Base-by-base conservation (phyloP, 2,113 vertebrate genomes). In the Isurus oxyrinchus region DNA sequence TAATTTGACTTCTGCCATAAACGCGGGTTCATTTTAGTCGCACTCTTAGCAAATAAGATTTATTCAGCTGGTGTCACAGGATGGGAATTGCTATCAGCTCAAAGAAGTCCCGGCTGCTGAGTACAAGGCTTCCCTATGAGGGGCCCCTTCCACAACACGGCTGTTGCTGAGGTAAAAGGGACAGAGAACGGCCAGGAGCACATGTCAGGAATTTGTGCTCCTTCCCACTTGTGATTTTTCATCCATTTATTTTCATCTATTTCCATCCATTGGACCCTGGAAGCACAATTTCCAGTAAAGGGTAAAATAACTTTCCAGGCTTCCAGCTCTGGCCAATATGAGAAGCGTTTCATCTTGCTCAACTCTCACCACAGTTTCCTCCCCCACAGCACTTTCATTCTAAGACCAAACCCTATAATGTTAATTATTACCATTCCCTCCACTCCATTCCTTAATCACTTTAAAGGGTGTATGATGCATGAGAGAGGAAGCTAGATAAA, bases 21-120 rank as follows among this genome's bases (percentile, higher is more conserved):
- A 94, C 23, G 59, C 66, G 90, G 59, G 90, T 94, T 63, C 90
- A 94, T 94, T 63, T 66, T 61, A 63, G 59, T 19, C n/a, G 59
- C 21, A 59, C 90, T 40, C 90, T 23, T 66, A 40, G 66, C 35
- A 94, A 94, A 94, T 63, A 19, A 94, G 90, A 63, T 63, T 94
- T 94, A 94, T 94, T 94, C 59, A 94, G 90, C 90, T 63, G 35
- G 35, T 63, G 90, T 94, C 59, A 94, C 21, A 61, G 90, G 40
- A 94, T 94, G 90, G 19, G 66, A 94, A 94, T 94, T 94, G 59
- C 57, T 94, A 94, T 66, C 90, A 63, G 88, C 55, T 91, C 55
- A 59, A 27, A 59, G 53, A 91, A 59, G n/a, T 31, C 61, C 16
- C 19, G 10, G 59, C 14, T n/a, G 1, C n/a, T 6, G 35, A 35